Conservation (phyloP, 35 echinoderm and acorn worm species). For the Hemicentrotus pulcherrimus region DNA sequence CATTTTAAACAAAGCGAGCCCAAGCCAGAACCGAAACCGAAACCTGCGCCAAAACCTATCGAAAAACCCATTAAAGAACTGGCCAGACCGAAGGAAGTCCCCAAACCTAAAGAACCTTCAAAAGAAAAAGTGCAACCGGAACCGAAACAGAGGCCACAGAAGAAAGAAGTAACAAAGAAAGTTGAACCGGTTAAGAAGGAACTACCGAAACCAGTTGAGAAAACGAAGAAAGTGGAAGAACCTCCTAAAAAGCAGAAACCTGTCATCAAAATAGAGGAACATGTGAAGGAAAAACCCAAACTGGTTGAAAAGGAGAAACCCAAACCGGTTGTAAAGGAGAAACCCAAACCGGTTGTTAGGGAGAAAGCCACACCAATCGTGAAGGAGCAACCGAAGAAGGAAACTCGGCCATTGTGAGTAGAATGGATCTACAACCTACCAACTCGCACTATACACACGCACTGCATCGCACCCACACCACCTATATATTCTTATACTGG, state of each 20-base stretch:
- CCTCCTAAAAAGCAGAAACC: neutral
- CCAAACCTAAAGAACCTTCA: slow-evolving; percentile 19
- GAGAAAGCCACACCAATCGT: neutral
- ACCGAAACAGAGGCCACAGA: neutral
- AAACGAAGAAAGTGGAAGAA: slow-evolving; percentile 23
- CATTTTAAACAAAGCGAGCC: slow-evolving; percentile 29
- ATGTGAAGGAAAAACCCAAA: slow-evolving; percentile 47
- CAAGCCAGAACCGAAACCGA: slow-evolving; percentile 51
- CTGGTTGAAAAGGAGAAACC: neutral
- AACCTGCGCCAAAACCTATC: slow-evolving; percentile 20
- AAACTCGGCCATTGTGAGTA: neutral
- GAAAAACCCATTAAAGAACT: neutral
- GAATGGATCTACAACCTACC: neutral
- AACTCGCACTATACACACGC: neutral
- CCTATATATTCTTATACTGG: neutral
- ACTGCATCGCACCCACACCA: slow-evolving; percentile 38
- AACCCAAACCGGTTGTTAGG: neutral
- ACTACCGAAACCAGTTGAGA: slow-evolving; percentile 45
- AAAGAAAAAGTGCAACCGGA: slow-evolving; percentile 24
- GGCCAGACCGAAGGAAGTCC: neutral
- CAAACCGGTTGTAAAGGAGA: neutral
- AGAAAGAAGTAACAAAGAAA: slow-evolving; percentile 37
- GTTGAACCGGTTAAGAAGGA: neutral
- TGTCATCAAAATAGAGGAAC: slow-evolving; percentile 10
- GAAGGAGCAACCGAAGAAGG: slow-evolving; percentile 6